A percentile compares a stretch with the other conserved stretches of the same genome.
phyloP scores from a whole-genome alignment of 2,113 vertebrate genomes.

The Gambusia affinis region DNA sequence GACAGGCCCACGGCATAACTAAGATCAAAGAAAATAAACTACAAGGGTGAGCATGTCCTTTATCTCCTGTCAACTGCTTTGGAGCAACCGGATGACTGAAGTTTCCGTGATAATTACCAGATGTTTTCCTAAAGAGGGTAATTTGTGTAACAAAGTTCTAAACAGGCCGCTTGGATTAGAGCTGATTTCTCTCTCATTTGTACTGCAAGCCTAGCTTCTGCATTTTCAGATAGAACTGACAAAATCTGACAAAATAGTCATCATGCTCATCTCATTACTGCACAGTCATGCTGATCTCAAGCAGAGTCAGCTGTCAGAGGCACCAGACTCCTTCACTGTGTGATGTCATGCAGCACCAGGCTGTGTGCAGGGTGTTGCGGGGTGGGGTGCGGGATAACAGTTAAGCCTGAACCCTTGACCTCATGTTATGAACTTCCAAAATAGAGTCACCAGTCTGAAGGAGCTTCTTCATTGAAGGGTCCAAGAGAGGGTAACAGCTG shows the following conservation, averaged over 20 bases:
- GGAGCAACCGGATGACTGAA: conserved; percentile 8
- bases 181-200: neutral
- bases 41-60: conserved; percentile 29
- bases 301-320: conserved; percentile 49
- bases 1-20: conserved; percentile 15
- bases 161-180: neutral
- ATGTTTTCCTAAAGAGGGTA: conserved; percentile 44
- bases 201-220: neutral
- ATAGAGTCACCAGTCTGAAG: conserved; percentile 39
- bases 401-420: conserved; percentile 72
- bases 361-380: conserved; percentile 45
- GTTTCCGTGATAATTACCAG: conserved; percentile 43
- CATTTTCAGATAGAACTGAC: conserved; percentile 32
- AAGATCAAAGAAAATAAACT: conserved; percentile 48
- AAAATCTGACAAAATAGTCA: conserved; percentile 20
- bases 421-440: conserved; percentile 59
- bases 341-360: conserved; percentile 62
- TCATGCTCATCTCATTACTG: conserved; percentile 40
- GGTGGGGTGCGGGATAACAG: conserved; percentile 52
- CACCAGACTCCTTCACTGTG: conserved; percentile 45
- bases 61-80: conserved; percentile 33
- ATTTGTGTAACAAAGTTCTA: conserved; percentile 41
- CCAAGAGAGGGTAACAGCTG: conserved; percentile 43
- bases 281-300: conserved; percentile 36
- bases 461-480: conserved; percentile 34